Conservation (phyloP, 37 sponge, comb jelly and placozoan species). For the Sycon ciliatum region DNA sequence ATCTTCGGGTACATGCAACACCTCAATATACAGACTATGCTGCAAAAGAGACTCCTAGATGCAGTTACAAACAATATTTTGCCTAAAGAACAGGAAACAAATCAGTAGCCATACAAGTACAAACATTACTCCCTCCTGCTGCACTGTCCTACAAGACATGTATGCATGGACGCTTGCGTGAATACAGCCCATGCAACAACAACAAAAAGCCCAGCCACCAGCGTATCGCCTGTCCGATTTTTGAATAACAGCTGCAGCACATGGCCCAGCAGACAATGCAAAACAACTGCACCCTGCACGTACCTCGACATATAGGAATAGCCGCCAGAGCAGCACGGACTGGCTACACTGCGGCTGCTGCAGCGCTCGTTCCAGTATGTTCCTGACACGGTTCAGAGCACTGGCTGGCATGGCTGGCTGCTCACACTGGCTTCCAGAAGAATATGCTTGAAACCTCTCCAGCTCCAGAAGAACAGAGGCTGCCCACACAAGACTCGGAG, state of each 20-base stretch:
- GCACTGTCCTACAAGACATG: too few species aligned
- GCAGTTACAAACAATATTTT: too few species aligned
- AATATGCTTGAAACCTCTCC: not conserved
- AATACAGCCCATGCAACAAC: too few species aligned
- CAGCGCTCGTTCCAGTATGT: slow-evolving; percentile 42
- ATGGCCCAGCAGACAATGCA: not conserved
- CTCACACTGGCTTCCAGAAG: not conserved
- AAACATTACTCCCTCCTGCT: too few species aligned
- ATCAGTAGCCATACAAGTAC: too few species aligned
- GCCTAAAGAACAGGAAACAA: too few species aligned
- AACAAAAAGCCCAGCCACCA: too few species aligned
- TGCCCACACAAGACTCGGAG: not conserved
- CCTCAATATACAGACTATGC: too few species aligned
- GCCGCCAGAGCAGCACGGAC: slow-evolving; percentile 69
- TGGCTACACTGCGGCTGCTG: slow-evolving; percentile 17
- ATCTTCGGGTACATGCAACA: too few species aligned
- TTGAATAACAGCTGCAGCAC: not conserved
- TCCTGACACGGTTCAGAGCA: slow-evolving; percentile 41
- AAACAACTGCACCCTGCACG: not conserved
- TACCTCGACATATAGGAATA: slow-evolving; percentile 62
- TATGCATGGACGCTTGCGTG: too few species aligned
- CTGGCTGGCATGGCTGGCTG: slow-evolving; percentile 12
- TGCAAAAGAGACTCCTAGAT: too few species aligned
- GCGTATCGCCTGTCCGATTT: too few species aligned
- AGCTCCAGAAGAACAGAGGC: not conserved